A percentile compares a stretch with the other conserved stretches of the same genome.
Conservation (phyloP, 2,888 invertebrate species). For the Parapristionchus giblindavisi region DNA sequence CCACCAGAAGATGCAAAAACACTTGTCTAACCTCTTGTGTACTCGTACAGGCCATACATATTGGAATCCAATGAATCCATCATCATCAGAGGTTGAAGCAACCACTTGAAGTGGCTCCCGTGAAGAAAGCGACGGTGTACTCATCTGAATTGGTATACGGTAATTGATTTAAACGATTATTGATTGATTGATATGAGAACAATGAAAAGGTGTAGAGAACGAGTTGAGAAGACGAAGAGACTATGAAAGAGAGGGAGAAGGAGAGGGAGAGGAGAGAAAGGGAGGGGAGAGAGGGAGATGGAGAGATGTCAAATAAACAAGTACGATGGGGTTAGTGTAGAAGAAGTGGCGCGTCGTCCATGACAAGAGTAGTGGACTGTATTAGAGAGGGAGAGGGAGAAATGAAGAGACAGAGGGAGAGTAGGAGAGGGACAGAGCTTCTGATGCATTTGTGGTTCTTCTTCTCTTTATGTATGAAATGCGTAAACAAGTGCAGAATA, state of each 20-base stretch:
- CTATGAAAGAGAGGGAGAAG: background rate
- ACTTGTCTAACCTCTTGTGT: constrained; percentile 26
- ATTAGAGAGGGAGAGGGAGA: constrained; percentile 3
- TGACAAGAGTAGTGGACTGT: constrained; percentile 9
- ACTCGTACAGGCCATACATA: constrained; percentile 32
- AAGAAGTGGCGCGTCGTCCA: constrained; percentile 29
- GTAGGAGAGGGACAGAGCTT: background rate
- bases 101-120: constrained; percentile 36
- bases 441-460: too few relatives aligned
- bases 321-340: background rate
- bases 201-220: background rate
- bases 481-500: too few relatives aligned
- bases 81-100: constrained; percentile 26
- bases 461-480: too few relatives aligned
- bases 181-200: constrained; percentile 2
- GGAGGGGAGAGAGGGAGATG: background rate
- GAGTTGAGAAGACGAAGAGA: background rate
- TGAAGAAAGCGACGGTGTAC: background rate
- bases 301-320: constrained; percentile 36
- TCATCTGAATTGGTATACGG: constrained; percentile 18
- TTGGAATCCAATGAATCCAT: constrained; percentile 26
- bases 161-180: background rate
- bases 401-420: background rate
- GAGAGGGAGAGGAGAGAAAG: background rate
- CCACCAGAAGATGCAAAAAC: background rate